These are phyloP conservation scores for Struthidea cinerea DNA, from an alignment of 2,113 vertebrate species.

Conservation along the genomic window DNA sequence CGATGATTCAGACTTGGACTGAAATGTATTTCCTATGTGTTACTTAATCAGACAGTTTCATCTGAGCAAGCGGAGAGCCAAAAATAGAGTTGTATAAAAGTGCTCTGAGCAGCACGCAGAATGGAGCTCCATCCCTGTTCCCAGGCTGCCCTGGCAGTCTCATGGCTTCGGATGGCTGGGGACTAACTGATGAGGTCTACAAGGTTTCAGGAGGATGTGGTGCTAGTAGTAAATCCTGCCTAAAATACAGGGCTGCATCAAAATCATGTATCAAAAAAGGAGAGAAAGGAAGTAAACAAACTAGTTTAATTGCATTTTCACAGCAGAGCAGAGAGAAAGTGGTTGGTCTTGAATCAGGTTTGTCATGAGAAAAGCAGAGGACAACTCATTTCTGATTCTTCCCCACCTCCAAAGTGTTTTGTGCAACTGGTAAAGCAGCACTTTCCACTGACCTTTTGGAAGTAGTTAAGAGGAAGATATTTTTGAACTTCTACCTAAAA, in stretches of 20 bases:
- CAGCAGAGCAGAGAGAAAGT: background rate
- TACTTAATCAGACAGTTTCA: conserved; percentile 30
- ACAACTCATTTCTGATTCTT: background rate
- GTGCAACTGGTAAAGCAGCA: background rate
- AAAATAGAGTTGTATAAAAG: background rate
- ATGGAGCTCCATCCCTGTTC: background rate
- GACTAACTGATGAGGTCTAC: background rate
- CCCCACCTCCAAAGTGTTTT: background rate
- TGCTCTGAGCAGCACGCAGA: fast-evolving
- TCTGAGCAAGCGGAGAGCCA: background rate
- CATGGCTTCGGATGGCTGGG: background rate
- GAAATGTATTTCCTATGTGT: conserved; percentile 7
- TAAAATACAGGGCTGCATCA: background rate
- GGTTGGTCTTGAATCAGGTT: background rate
- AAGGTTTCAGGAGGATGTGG: background rate
- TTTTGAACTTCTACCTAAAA: conserved; percentile 28
- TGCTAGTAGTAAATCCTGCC: background rate
- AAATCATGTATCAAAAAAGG: background rate
- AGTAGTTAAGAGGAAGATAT: background rate
- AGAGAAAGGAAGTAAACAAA: background rate
- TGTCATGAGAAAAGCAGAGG: background rate
- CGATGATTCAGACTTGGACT: conserved; percentile 14
- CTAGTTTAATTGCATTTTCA: background rate
- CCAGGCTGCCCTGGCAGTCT: fast-evolving
- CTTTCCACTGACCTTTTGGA: background rate